Evolutionary conservation across 2,113 vertebrate species (phyloP).

Genomic region (Acrocephalus kingi): DNA sequence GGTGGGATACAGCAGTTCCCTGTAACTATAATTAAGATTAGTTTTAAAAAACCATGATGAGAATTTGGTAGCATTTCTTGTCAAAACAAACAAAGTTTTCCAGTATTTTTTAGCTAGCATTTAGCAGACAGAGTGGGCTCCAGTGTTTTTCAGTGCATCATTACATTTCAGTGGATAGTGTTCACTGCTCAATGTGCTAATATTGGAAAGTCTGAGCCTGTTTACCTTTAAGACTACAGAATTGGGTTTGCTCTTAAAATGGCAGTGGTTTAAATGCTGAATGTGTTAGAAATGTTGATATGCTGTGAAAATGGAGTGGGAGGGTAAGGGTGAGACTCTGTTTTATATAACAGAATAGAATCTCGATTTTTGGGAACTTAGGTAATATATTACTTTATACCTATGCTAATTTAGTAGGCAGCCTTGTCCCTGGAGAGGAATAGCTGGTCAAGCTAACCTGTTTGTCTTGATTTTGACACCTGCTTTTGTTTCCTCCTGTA

Average conservation of each 20-base stretch:
- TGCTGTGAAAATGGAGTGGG: not conserved
- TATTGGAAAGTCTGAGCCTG: not conserved
- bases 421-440: not conserved
- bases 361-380: not conserved
- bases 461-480: slow-evolving; percentile 25
- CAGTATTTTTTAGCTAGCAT: not conserved
- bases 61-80: not conserved
- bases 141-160: not conserved
- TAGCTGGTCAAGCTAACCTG: not conserved
- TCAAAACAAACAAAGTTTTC: not conserved
- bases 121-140: not conserved
- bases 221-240: not conserved
- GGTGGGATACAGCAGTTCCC: not conserved
- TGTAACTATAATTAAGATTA: not conserved
- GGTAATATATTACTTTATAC: not conserved
- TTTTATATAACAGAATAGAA: not conserved
- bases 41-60: not conserved
- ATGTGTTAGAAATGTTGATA: not conserved
- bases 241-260: slow-evolving; percentile 12
- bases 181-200: not conserved
- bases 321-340: not conserved
- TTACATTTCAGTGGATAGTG: not conserved
- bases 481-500: not conserved
- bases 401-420: not conserved
- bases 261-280: not conserved